phyloP scores from a whole-genome alignment of 2,113 vertebrate species.

The Mustela lutreola region DNA sequence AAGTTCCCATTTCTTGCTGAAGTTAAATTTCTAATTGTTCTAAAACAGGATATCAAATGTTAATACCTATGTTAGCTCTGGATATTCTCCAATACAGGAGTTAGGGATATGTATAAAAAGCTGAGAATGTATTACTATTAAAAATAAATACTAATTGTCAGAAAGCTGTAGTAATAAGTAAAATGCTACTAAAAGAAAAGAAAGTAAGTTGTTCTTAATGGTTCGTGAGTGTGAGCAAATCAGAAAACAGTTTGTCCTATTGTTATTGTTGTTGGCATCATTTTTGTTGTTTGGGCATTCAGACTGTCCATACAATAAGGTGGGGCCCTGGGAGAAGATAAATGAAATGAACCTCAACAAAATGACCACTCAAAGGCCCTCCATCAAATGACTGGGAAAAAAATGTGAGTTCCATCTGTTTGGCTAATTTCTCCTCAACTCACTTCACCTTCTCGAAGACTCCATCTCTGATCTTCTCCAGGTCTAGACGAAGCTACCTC shows the following conservation, averaged over 20 bases:
- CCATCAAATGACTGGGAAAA: not conserved
- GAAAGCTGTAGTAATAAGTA: not conserved
- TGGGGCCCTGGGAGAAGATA: not conserved
- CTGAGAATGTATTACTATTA: not conserved
- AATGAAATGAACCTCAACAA: not conserved
- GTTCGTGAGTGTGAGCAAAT: not conserved
- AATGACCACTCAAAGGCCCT: not conserved
- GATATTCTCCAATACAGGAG: not conserved
- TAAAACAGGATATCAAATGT: not conserved
- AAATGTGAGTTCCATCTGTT: not conserved
- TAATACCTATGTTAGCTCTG: not conserved
- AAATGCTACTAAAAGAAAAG: not conserved
- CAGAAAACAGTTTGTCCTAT: not conserved
- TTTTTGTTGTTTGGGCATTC: not conserved
- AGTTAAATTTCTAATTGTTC: not conserved
- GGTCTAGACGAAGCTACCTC: not conserved
- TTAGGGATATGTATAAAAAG: not conserved
- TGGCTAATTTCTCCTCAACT: not conserved
- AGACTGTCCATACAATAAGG: not conserved
- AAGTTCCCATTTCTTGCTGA: not conserved
- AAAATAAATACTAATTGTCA: not conserved
- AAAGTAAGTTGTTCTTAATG: not conserved
- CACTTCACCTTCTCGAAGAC: not conserved
- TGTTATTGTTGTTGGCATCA: not conserved
- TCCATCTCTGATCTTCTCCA: not conserved